Evolutionary conservation across 2,888 invertebrate species (phyloP).

Genomic region (Mythimna lalbum): DNA sequence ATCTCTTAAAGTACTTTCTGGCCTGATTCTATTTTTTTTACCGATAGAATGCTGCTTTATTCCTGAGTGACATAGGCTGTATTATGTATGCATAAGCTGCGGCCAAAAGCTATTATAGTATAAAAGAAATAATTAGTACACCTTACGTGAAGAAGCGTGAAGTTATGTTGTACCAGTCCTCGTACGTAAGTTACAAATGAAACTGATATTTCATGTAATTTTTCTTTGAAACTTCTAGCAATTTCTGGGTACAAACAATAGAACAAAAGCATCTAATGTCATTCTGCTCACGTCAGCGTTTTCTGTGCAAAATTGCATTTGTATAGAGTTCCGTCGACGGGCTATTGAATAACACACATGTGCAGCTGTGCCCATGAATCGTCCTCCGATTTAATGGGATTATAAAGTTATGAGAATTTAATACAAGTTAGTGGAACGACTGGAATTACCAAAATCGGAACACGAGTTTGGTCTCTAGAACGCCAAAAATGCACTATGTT

Average conservation of each 20-base stretch:
- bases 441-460: too few species aligned
- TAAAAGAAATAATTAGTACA: background rate
- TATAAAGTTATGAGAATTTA: conserved; percentile 27
- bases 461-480: too few species aligned
- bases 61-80: too few species aligned
- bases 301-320: conserved; percentile 59
- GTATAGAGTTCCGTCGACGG: conserved; percentile 46
- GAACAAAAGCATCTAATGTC: conserved; percentile 42
- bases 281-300: conserved; percentile 58
- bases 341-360: conserved; percentile 52
- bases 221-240: conserved; percentile 29
- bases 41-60: too few species aligned
- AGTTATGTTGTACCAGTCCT: background rate
- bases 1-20: too few species aligned
- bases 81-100: too few species aligned
- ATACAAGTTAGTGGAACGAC: background rate
- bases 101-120: too few species aligned
- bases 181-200: conserved; percentile 13
- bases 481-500: too few species aligned
- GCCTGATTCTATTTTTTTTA: too few species aligned
- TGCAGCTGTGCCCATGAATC: conserved; percentile 36
- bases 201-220: conserved; percentile 32
- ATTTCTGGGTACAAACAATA: conserved; percentile 37
- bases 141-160: background rate
- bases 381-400: conserved; percentile 32